phyloP scores from a whole-genome alignment of 1,140 invertebrate species.

The Papilio machaon region DNA sequence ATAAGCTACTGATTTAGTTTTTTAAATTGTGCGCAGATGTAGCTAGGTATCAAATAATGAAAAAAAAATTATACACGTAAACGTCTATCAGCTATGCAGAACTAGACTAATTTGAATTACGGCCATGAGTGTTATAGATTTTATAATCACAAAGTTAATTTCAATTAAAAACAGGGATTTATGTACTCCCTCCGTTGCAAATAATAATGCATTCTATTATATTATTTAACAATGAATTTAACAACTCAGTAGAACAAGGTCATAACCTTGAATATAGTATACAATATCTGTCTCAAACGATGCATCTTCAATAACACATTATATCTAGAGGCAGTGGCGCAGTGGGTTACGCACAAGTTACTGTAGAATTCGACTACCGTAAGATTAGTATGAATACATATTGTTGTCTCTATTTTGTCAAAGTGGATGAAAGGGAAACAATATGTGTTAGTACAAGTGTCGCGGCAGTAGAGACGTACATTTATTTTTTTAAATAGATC shows the following conservation, averaged over 20 bases:
- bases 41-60: too few relatives aligned
- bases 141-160: neutral
- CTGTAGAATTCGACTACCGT: too few relatives aligned
- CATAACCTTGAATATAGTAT: neutral
- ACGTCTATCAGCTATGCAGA: too few relatives aligned
- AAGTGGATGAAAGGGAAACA: too few relatives aligned
- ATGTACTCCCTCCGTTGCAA: neutral
- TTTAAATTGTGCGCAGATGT: too few relatives aligned
- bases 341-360: neutral
- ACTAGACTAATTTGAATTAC: neutral
- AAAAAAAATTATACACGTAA: too few relatives aligned
- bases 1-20: too few relatives aligned
- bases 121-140: neutral
- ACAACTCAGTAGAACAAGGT: neutral
- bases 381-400: too few relatives aligned
- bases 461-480: too few relatives aligned
- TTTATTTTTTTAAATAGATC: too few relatives aligned
- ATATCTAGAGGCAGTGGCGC: neutral
- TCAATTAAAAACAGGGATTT: neutral
- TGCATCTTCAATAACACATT: neutral
- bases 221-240: constrained; percentile 12
- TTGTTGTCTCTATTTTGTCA: too few relatives aligned
- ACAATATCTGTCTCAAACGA: neutral
- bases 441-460: too few relatives aligned
- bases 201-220: constrained; percentile 12